Conservation (phyloP, 2,888 invertebrate genomes). For the Dryococelus australis region DNA sequence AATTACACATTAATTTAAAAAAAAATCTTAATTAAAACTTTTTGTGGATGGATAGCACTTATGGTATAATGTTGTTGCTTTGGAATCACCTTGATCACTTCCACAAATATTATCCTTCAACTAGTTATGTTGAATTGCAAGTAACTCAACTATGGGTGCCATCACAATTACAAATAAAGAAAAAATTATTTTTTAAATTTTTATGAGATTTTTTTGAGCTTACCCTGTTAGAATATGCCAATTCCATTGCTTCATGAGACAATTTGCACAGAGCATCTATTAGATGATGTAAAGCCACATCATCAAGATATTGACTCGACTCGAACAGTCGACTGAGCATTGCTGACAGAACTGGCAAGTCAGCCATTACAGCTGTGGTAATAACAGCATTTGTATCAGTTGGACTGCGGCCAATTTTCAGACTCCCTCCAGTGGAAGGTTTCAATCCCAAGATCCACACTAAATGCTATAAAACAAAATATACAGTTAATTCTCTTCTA, state of each 20-base stretch:
- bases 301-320: slow-evolving; percentile 91
- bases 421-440: slow-evolving; percentile 92
- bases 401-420: slow-evolving; percentile 82
- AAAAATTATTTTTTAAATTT: neutral
- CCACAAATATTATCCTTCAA: too few relatives aligned
- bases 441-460: slow-evolving; percentile 96
- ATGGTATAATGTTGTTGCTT: too few relatives aligned
- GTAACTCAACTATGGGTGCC: neutral
- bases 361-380: slow-evolving; percentile 96
- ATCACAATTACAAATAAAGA: slow-evolving; percentile 3
- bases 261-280: slow-evolving; percentile 96
- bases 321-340: slow-evolving; percentile 94
- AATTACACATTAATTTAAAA: too few relatives aligned
- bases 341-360: slow-evolving; percentile 86
- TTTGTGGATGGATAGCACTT: too few relatives aligned
- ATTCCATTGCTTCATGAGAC: slow-evolving; percentile 95
- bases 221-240: slow-evolving; percentile 93
- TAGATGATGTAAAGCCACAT: slow-evolving; percentile 93
- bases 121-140: too few relatives aligned
- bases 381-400: slow-evolving; percentile 86
- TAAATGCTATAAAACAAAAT: slow-evolving; percentile 60
- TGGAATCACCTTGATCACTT: too few relatives aligned
- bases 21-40: too few relatives aligned
- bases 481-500: neutral
- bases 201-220: slow-evolving; percentile 50